These are phyloP conservation scores for Galerucella nymphaeae DNA, from an alignment of 2,888 invertebrate species.

Conservation along the genomic window DNA sequence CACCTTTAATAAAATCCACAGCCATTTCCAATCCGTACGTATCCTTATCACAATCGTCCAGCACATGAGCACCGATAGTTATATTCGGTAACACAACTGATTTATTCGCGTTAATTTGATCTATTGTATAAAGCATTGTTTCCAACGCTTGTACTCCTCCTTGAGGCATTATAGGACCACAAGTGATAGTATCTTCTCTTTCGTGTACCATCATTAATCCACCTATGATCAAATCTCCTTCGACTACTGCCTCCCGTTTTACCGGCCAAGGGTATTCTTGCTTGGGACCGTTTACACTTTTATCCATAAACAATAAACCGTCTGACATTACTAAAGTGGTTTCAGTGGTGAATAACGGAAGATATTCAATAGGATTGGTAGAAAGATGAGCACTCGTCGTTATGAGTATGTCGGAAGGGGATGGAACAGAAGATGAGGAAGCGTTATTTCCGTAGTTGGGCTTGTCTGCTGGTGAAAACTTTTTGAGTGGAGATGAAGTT, in stretches of 20 bases:
- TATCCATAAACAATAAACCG: slow-evolving; percentile 4
- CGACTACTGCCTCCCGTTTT: slow-evolving; percentile 85
- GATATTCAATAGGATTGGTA: background rate
- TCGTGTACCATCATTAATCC: slow-evolving; percentile 97
- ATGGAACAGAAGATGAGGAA: background rate
- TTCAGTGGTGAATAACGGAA: background rate
- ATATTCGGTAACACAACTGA: slow-evolving; percentile 81
- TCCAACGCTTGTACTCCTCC: slow-evolving; percentile 90
- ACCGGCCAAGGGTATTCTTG: slow-evolving; percentile 75
- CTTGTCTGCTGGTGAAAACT: slow-evolving; percentile 10
- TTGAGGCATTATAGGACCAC: slow-evolving; percentile 95
- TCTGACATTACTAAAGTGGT: background rate
- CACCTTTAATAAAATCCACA: slow-evolving; percentile 96
- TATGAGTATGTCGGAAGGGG: background rate
- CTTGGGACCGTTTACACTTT: slow-evolving; percentile 18
- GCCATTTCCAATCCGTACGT: slow-evolving; percentile 96
- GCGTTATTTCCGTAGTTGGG: background rate
- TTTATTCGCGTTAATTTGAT: slow-evolving; percentile 75
- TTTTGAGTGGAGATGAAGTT: background rate
- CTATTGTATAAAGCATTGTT: slow-evolving; percentile 91
- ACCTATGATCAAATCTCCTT: slow-evolving; percentile 89
- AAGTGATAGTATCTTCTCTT: slow-evolving; percentile 85
- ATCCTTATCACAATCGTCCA: slow-evolving; percentile 96
- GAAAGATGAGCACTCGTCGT: slow-evolving; percentile 6
- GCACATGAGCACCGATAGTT: slow-evolving; percentile 85